Conservation (phyloP, 2,113 vertebrate genomes). For the Tinamus guttatus region DNA sequence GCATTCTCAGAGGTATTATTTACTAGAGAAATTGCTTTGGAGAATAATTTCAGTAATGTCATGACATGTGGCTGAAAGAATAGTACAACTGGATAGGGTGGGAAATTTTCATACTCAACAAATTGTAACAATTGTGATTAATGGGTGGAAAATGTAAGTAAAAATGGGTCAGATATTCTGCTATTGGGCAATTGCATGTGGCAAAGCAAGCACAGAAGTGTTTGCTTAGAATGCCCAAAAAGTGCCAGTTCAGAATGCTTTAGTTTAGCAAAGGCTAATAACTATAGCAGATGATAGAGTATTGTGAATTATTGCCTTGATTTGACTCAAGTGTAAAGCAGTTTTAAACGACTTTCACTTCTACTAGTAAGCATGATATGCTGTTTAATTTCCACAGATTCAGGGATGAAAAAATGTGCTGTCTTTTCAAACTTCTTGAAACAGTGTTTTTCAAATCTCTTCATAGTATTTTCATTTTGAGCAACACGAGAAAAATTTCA, state of each 20-base stretch:
- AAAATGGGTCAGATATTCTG: background rate
- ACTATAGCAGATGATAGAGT: background rate
- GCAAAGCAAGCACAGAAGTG: background rate
- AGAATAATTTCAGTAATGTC: constrained; percentile 20
- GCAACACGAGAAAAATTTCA: background rate
- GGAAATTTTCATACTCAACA: background rate
- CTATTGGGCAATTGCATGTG: background rate
- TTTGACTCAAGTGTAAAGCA: background rate
- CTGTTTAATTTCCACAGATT: background rate
- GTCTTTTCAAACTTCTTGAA: background rate
- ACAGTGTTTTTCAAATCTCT: background rate
- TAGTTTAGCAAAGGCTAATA: background rate
- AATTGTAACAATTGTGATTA: background rate
- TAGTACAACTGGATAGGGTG: background rate
- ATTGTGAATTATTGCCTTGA: background rate
- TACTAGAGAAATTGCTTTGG: background rate
- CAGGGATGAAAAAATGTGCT: background rate
- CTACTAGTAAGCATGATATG: background rate
- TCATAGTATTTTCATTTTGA: background rate
- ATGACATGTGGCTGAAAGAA: background rate
- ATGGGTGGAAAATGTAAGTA: constrained; percentile 23
- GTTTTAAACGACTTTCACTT: background rate
- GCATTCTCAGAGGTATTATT: background rate
- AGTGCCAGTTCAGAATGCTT: background rate
- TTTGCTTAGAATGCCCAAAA: background rate